phyloP scores from a whole-genome alignment of 2,113 vertebrate species.

The human (Homo sapiens) region DNA sequence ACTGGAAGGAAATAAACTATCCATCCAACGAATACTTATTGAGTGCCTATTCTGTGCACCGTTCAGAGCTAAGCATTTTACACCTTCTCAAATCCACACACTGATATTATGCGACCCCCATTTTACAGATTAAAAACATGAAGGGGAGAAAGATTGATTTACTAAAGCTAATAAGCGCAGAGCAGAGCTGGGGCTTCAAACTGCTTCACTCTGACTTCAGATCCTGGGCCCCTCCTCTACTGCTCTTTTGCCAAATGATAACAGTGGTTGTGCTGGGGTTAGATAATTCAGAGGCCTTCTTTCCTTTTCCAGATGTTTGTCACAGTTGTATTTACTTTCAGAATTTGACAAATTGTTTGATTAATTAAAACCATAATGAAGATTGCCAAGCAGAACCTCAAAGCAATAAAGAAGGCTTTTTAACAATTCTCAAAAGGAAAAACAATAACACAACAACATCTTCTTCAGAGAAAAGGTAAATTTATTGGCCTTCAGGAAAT shows the following conservation, averaged over 20 bases:
- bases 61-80: background rate
- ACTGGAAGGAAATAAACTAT: background rate
- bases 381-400: background rate
- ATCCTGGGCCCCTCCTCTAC: background rate
- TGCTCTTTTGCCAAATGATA: background rate
- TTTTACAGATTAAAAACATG: background rate
- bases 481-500: background rate
- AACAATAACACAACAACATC: background rate
- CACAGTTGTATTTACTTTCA: background rate
- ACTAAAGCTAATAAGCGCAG: background rate
- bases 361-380: slow-evolving; percentile 28
- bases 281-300: background rate
- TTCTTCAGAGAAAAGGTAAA: slow-evolving; percentile 3
- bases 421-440: background rate
- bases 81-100: background rate
- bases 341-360: background rate
- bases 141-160: background rate
- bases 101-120: background rate
- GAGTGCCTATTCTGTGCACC: background rate
- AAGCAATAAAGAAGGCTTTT: background rate
- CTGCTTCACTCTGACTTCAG: background rate
- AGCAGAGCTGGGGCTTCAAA: background rate
- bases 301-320: background rate
- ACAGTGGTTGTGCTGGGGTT: background rate
- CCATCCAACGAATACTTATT: background rate